Base-by-base conservation (phyloP, 2,113 vertebrate species). In the Anoplopoma fimbria region DNA sequence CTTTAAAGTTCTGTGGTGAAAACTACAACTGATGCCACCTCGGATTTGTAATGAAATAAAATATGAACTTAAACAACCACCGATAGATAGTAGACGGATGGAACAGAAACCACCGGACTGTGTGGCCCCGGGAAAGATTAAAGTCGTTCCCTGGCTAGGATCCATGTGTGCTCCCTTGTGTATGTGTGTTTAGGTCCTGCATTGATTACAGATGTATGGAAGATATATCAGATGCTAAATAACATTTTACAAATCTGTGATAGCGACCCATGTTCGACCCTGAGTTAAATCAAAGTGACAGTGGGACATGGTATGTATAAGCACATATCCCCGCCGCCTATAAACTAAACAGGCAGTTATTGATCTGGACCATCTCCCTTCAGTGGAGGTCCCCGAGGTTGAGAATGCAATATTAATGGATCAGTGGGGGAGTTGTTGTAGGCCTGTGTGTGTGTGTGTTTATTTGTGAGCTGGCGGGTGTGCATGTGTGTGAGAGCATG, bases 321-420 rank as follows among this genome's bases (percentile, higher is more conserved):
- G 91, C 82, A 87, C 88, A 87, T 81, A 86, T 75, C 84, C 86
- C 69, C 10, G 34, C 75, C 15, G 40, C 89, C 93, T 88, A 95
- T 95, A 95, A 95, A 95, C 94, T 91, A 94, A 93, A 93, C 76
- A 93, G 95, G 90, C 95, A 90, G 90, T 31, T 96, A 96, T 96
- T 94, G 95, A 96, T 95, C 87, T 10, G 36, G 33, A 42, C 75
- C 82, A 69, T 89, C 87, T 91, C 78, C 85, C 88, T 79, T 85
- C 77, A 83, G 85, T 73, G 84, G 85, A 76, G 86, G 83, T 83
- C 88, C 84, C 38, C 33, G 58, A 82, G 89, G 87, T 82, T 84
- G 84, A 80, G 84, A 85, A 85, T 91, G 89, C 87, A 91, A 91
- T 93, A 93, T 93, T 90, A 94, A 95, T 94, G 91, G 86, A 81